A percentile compares a stretch with the other conserved stretches of the same genome.
These are phyloP conservation scores for Malachius bipustulatus DNA, from an alignment of 2,888 invertebrate species.

Conservation along the genomic window DNA sequence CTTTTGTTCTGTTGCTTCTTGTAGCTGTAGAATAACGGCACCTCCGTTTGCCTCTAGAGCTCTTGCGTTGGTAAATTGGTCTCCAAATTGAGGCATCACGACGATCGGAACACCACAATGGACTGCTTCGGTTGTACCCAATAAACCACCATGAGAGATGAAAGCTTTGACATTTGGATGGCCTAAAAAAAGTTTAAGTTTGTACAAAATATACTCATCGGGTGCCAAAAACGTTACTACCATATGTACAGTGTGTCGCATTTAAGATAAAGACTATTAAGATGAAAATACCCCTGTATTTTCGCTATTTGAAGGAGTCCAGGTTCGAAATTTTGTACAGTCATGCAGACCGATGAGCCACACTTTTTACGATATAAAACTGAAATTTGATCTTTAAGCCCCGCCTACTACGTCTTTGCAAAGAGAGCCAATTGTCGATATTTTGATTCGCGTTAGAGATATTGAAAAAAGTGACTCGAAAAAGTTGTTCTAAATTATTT, in stretches of 20 bases:
- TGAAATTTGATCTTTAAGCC: too few species aligned
- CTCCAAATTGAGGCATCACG: slow-evolving; percentile 57
- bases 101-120: slow-evolving; percentile 54
- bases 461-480: too few species aligned
- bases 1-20: slow-evolving; percentile 44
- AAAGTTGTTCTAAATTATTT: too few species aligned
- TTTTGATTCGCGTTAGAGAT: too few species aligned
- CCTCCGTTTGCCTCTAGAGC: slow-evolving; percentile 48
- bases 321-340: too few species aligned
- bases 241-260: slow-evolving; percentile 11
- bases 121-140: slow-evolving; percentile 55
- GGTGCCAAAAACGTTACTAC: slow-evolving; percentile 6
- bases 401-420: too few species aligned
- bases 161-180: slow-evolving; percentile 57
- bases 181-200: slow-evolving; percentile 38
- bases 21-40: slow-evolving; percentile 45
- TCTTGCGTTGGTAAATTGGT: slow-evolving; percentile 55
- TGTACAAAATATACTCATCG: slow-evolving; percentile 2
- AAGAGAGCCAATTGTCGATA: too few species aligned
- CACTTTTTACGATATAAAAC: too few species aligned
- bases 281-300: too few species aligned
- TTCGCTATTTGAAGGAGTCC: too few species aligned
- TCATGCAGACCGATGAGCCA: too few species aligned
- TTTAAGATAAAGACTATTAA: too few species aligned
- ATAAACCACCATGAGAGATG: slow-evolving; percentile 54